phyloP scores from a whole-genome alignment of 2,113 vertebrate species.

The Pycnonotus jocosus region DNA sequence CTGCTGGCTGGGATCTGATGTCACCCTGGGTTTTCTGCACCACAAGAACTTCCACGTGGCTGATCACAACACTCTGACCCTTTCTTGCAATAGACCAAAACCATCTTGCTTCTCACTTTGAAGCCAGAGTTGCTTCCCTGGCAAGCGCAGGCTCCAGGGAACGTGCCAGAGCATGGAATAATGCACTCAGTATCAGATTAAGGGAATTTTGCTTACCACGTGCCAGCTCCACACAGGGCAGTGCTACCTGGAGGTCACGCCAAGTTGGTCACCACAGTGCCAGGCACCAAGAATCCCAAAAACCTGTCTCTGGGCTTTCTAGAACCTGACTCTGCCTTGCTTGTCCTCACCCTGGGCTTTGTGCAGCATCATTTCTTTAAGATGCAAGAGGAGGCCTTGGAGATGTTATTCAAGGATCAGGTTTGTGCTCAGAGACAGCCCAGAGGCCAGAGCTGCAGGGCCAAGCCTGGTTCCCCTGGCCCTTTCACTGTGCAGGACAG shows the following conservation, averaged over 20 bases:
- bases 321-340: not conserved
- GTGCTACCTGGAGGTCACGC: not conserved
- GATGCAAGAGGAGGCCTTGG: not conserved
- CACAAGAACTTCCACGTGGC: not conserved
- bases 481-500: fast-evolving
- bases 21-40: not conserved
- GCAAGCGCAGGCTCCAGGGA: not conserved
- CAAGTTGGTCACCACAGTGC: not conserved
- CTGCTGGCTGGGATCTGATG: not conserved
- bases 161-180: not conserved
- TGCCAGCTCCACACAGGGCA: not conserved
- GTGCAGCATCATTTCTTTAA: not conserved
- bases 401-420: not conserved
- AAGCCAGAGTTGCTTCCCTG: not conserved
- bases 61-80: not conserved
- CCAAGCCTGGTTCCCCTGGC: not conserved
- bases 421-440: not conserved
- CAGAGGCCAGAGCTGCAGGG: not conserved
- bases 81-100: not conserved
- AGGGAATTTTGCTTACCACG: not conserved
- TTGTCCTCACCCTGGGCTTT: not conserved
- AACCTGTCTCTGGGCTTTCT: not conserved
- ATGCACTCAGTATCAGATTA: not conserved
- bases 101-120: not conserved
- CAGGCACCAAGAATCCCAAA: not conserved